Evolutionary conservation across 2,113 vertebrate genomes (phyloP), one percentile per base, ranked within the genome.

Genomic region (Trematocara variabile): DNA sequence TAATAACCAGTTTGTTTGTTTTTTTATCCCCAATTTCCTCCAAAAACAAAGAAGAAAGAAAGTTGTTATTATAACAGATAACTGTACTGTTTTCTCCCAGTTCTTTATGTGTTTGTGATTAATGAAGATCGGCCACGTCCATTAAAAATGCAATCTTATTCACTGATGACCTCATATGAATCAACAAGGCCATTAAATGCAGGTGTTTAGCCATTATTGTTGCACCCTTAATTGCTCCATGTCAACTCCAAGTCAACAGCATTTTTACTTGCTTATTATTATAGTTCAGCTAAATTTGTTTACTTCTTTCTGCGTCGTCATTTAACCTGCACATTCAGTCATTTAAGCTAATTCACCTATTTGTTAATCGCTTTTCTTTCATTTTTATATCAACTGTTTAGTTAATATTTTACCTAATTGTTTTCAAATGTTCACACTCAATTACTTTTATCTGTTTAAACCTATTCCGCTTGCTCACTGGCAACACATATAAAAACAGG

Each of bases 241-340:
- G 46, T 14, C 44, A 48, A 48, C 7, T 50, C 48, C 7, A 7
- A 50, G 63, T 5, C 63, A 68, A 41, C 56, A 60, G 30, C 16
- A 75, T 8, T n/a, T n/a, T 48, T 0, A n/a, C 25, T 18, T 50
- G 8, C 10, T 33, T n/a, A 0, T 50, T 28, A 0, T 30, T 12
- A 75, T 3, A 75, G 14, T 48, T 75, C 20, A 4, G 22, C 41
- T 11, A 14, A 16, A 46, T 46, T 41, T 46, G 6, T 1, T 73
- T 18, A 46, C 22, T 73, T 28, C 5, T 28, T 25, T 9, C 2
- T 46, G 5, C 8, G 1, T 46, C 1, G 4, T 73, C 2, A 0
- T 73, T 73, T 48, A 73, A 10, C 68, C 41, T 48, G 0, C 39
- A 44, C 13, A 70, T 70, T 0, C 20, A 44, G 22, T 0, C 37